Conservation (phyloP, 2,888 invertebrate genomes). For the Macrostomum cliftonense region DNA sequence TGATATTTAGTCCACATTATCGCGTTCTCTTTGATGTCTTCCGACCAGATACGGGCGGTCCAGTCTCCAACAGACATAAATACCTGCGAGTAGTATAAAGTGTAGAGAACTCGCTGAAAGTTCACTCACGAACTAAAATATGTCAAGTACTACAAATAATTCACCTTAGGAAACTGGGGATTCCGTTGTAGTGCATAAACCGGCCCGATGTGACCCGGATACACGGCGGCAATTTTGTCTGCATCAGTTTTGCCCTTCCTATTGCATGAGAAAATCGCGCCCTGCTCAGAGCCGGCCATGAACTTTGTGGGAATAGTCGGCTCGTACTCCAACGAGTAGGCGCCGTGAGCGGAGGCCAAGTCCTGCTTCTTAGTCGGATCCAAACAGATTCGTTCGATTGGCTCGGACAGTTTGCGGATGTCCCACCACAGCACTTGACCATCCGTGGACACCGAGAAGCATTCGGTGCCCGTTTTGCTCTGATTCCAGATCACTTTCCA, state of each 20-base stretch:
- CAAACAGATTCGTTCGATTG: conserved; percentile 52
- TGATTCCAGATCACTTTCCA: conserved; percentile 72
- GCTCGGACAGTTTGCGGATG: conserved; percentile 52
- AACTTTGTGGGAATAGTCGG: conserved; percentile 62
- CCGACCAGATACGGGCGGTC: conserved; percentile 77
- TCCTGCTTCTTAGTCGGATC: conserved; percentile 51
- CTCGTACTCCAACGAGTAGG: conserved; percentile 60
- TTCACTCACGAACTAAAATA: too few species aligned
- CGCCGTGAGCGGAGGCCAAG: conserved; percentile 50
- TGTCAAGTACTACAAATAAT: too few species aligned
- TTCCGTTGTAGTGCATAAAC: conserved; percentile 72
- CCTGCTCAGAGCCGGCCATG: conserved; percentile 54
- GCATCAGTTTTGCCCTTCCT: conserved; percentile 53
- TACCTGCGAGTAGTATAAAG: conserved; percentile 28
- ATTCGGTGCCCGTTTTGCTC: conserved; percentile 79
- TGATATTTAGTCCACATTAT: conserved; percentile 66
- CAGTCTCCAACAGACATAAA: conserved; percentile 84
- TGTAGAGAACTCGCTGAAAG: too few species aligned
- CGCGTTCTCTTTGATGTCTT: conserved; percentile 76
- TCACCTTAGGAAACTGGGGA: conserved; percentile 63
- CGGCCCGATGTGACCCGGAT: conserved; percentile 51
- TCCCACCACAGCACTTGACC: conserved; percentile 70
- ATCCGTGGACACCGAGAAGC: conserved; percentile 76
- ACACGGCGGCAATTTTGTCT: conserved; percentile 55
- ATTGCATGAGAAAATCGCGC: conserved; percentile 48